phyloP scores from a whole-genome alignment of 2,888 invertebrate genomes.

The Harpalus rufipes region DNA sequence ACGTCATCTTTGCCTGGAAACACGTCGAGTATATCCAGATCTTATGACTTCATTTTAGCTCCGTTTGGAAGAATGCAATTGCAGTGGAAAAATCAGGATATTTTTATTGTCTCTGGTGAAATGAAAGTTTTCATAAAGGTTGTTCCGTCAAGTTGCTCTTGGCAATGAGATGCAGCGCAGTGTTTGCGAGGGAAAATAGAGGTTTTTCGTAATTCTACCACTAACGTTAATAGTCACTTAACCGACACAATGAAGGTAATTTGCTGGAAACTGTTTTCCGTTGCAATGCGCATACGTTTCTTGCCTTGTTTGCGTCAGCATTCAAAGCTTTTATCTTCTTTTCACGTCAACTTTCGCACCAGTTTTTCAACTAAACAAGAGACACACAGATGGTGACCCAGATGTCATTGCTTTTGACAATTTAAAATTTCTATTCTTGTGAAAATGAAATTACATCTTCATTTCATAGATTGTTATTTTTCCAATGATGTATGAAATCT shows the following conservation, averaged over 20 bases:
- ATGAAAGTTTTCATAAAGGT: slow-evolving; percentile 40
- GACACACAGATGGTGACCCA: not conserved
- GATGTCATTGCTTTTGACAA: not conserved
- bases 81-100: slow-evolving; percentile 35
- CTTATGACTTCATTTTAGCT: slow-evolving; percentile 31
- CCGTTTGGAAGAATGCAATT: not conserved
- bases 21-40: not conserved
- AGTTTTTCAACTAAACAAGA: slow-evolving; percentile 39
- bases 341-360: slow-evolving; percentile 21
- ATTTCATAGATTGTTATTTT: not conserved
- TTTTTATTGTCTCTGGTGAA: slow-evolving; percentile 34
- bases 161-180: slow-evolving; percentile 21
- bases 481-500: too few relatives aligned
- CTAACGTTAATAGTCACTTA: slow-evolving; percentile 62
- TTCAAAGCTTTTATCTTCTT: slow-evolving; percentile 53
- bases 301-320: slow-evolving; percentile 53
- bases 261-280: slow-evolving; percentile 58
- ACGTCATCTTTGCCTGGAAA: not conserved
- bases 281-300: slow-evolving; percentile 60
- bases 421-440: not conserved
- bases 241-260: slow-evolving; percentile 62
- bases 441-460: not conserved
- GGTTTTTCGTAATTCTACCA: slow-evolving; percentile 46
- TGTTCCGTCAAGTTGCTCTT: not conserved
- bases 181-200: not conserved